A percentile compares a stretch with the other conserved stretches of the same genome.
phyloP scores from a whole-genome alignment of 2,888 invertebrate species.

The Drosophila buzzatii region DNA sequence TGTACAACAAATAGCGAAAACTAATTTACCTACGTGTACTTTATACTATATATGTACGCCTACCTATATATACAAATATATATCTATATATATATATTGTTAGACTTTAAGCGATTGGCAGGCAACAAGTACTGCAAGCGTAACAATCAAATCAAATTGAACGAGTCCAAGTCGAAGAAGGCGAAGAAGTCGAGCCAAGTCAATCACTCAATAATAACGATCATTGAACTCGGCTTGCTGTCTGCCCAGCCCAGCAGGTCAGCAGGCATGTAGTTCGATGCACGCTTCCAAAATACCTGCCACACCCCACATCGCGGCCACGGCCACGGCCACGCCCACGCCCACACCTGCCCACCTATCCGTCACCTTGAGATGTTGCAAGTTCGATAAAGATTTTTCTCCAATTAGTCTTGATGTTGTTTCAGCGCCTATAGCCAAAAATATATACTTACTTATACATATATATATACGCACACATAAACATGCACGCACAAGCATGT shows the following conservation, averaged over 20 bases:
- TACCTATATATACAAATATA: slow-evolving; percentile 1
- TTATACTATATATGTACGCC: slow-evolving; percentile 7
- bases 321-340: not conserved
- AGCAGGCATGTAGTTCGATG: slow-evolving; percentile 65
- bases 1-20: slow-evolving; percentile 23
- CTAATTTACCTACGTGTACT: slow-evolving; percentile 30
- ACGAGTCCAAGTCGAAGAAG: not conserved
- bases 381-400: slow-evolving; percentile 34
- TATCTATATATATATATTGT: slow-evolving; percentile 18
- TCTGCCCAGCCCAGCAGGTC: slow-evolving; percentile 71
- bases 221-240: slow-evolving; percentile 70
- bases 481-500: not conserved
- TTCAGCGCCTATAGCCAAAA: slow-evolving; percentile 34
- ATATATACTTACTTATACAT: not conserved
- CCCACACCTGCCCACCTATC: not conserved
- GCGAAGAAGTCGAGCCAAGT: slow-evolving; percentile 7
- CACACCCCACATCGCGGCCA: not conserved
- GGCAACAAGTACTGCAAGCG: not conserved
- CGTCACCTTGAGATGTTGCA: slow-evolving; percentile 7
- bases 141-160: slow-evolving; percentile 38
- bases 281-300: slow-evolving; percentile 8
- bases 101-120: slow-evolving; percentile 34
- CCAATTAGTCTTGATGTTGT: slow-evolving; percentile 68
- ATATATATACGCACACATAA: not conserved
- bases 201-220: slow-evolving; percentile 18